Base-by-base conservation (phyloP, 2,113 vertebrate genomes). In the Ciconia stormi region DNA sequence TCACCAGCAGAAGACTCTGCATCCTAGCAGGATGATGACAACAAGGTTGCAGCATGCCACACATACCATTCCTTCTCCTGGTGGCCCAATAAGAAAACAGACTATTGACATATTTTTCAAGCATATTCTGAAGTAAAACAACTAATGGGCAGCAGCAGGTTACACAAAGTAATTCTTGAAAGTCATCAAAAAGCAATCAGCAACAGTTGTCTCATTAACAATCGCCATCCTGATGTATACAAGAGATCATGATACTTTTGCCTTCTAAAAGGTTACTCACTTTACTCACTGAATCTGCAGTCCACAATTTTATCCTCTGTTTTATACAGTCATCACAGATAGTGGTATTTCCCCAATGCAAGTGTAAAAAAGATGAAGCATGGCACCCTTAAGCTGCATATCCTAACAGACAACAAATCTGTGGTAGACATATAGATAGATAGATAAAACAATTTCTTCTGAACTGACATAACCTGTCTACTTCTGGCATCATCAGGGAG, bases 381-480 rank as follows among this genome's bases (percentile, higher is more conserved):
- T 11, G 29, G 16, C 58, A 74, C 38, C 21, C 34, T 65, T 49
- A 79, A 55, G 52, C 32, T 4, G 7, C 36, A 13, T 36, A 69
- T 55, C 49, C 16, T 65, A 44, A 13, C 4, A 58, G 56, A 40
- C 7, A 80, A 13, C 16, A 46, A 15, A 32, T 23, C 49, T 76
- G 13, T 3, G 4, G 16, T 6, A 88, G 53, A 40, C 7, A 11
- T 30, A 46, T 0, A 30, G 38, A 47, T 0, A 42, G 36, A 50
- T 10, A 27, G 47, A 58, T 4, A 69, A 44, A 67, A 19, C 36
- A 47, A 15, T 59, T 69, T 66, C 27, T 40, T 44, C 49, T 58
- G 38, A 90, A 89, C 14, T 56, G 58, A 78, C 17, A 34, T 23
- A 78, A 38, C 8, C 26, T 13, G 11, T 65, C 16, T 61, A 34